These are phyloP conservation scores for Carassius carassius DNA, from an alignment of 2,113 vertebrate species.

Conservation along the genomic window DNA sequence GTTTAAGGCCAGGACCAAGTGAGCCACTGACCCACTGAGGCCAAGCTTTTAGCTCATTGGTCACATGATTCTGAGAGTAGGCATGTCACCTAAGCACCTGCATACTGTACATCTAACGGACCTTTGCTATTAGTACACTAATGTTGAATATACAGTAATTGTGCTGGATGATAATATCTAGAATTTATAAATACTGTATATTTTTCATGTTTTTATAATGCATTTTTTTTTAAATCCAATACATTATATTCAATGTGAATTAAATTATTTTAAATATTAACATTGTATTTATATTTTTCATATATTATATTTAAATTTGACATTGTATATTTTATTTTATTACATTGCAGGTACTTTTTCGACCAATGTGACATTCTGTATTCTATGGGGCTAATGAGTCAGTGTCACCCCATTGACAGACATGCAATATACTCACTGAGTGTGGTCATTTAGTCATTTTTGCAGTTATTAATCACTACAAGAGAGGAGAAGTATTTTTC, in stretches of 20 bases:
- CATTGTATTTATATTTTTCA: neutral
- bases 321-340: neutral
- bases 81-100: neutral
- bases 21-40: neutral
- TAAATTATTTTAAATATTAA: neutral
- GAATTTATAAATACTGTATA: neutral
- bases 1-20: neutral
- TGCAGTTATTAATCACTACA: neutral
- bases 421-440: neutral
- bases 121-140: neutral
- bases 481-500: neutral
- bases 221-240: neutral
- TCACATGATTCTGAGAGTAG: neutral
- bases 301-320: neutral
- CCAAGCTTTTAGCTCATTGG: neutral
- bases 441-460: slow-evolving; percentile 12
- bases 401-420: neutral
- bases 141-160: too few species aligned
- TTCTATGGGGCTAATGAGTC: neutral
- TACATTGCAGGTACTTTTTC: neutral
- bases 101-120: neutral
- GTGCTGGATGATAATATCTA: too few species aligned
- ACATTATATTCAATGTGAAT: too few species aligned
- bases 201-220: neutral
- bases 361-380: neutral